A percentile compares a stretch with the other conserved stretches of the same genome.
phyloP scores from a whole-genome alignment of 2,888 invertebrate genomes.

The Nasonia oneida region DNA sequence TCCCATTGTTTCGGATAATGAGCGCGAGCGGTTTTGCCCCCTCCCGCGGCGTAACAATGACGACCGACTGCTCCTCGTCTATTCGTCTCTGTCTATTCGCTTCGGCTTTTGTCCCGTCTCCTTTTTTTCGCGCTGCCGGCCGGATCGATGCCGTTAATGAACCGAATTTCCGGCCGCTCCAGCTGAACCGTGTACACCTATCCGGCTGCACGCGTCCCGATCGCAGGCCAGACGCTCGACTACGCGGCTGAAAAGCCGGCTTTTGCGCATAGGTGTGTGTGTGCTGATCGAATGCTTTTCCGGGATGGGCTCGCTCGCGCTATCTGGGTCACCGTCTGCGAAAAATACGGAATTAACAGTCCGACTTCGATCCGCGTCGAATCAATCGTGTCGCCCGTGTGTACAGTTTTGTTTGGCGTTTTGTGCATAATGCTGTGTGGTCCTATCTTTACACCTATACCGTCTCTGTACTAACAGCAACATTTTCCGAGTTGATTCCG shows the following conservation, averaged over 20 bases:
- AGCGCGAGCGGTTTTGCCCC: constrained; percentile 65
- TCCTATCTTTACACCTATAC: not conserved
- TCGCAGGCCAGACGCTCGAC: constrained; percentile 4
- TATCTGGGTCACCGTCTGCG: not conserved
- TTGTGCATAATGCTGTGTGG: not conserved
- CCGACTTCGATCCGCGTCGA: not conserved
- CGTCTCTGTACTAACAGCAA: too few species aligned
- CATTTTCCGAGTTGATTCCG: not conserved
- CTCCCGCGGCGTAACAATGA: constrained; percentile 46
- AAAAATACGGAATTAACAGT: not conserved
- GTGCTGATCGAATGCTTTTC: constrained; percentile 2
- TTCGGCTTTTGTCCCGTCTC: not conserved
- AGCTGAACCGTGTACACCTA: not conserved
- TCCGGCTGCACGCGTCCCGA: not conserved
- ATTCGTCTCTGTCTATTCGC: not conserved
- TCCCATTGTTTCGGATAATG: constrained; percentile 66
- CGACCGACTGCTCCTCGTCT: constrained; percentile 18
- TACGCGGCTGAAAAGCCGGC: not conserved
- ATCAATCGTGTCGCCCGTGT: too few species aligned
- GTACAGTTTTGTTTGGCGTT: not conserved
- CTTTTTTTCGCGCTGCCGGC: not conserved
- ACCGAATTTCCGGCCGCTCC: constrained; percentile 42
- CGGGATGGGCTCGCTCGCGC: not conserved
- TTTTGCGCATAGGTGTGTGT: not conserved
- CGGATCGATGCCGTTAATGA: constrained; percentile 48